A percentile compares a stretch with the other conserved stretches of the same genome.
These are phyloP conservation scores for Rhinogobius similis DNA, from an alignment of 2,113 vertebrate genomes.

Conservation along the genomic window DNA sequence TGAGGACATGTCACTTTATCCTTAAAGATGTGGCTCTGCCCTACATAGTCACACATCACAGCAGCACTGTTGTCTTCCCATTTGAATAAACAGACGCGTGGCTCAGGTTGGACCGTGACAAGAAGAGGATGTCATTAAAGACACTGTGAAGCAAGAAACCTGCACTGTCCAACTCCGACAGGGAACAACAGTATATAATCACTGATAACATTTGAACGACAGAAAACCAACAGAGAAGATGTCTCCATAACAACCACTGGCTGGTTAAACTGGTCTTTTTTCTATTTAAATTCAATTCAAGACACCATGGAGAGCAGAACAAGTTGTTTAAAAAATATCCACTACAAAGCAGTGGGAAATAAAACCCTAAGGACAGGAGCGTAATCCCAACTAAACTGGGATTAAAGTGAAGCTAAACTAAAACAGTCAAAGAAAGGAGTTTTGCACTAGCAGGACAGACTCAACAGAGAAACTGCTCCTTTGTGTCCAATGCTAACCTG, in stretches of 20 bases:
- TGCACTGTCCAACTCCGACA: slow-evolving; percentile 35
- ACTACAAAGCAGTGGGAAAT: slow-evolving; percentile 52
- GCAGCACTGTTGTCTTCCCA: slow-evolving; percentile 27
- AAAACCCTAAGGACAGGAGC: slow-evolving; percentile 47
- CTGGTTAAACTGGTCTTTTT: slow-evolving; percentile 38
- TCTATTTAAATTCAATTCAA: slow-evolving; percentile 36
- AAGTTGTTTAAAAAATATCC: slow-evolving; percentile 52
- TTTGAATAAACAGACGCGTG: slow-evolving; percentile 12
- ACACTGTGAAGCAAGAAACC: slow-evolving; percentile 51
- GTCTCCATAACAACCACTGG: slow-evolving; percentile 39
- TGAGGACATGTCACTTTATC: slow-evolving; percentile 25
- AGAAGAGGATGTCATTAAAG: slow-evolving; percentile 34
- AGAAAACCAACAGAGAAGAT: slow-evolving; percentile 27
- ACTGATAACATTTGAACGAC: slow-evolving; percentile 20
- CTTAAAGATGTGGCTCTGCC: slow-evolving; percentile 17
- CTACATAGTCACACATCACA: slow-evolving; percentile 21
- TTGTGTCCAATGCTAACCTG: slow-evolving; percentile 40
- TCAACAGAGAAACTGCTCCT: slow-evolving; percentile 57
- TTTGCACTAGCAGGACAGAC: slow-evolving; percentile 48
- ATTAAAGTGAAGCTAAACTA: slow-evolving; percentile 62
- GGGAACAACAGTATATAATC: slow-evolving; percentile 22
- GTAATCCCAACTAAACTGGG: slow-evolving; percentile 67
- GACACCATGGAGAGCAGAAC: slow-evolving; percentile 44
- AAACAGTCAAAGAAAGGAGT: slow-evolving; percentile 42
- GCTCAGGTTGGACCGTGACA: slow-evolving; percentile 10